Conservation (phyloP, 2,888 invertebrate genomes). For the Drosophila putrida region DNA sequence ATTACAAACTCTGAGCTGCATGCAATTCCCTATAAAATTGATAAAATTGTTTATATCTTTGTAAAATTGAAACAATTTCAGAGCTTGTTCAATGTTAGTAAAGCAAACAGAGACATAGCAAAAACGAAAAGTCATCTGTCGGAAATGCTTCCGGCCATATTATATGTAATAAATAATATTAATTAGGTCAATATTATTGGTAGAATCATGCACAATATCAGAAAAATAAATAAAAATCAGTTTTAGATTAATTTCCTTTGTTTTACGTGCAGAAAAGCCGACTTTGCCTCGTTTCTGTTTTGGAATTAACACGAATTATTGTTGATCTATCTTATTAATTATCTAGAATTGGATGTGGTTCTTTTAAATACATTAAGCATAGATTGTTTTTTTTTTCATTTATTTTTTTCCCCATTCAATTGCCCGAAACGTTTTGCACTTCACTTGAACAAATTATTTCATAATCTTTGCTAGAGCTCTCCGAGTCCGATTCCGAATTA, state of each 20-base stretch:
- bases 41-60: slow-evolving; percentile 17
- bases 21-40: slow-evolving; percentile 19
- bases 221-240: slow-evolving; percentile 24
- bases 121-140: slow-evolving; percentile 16
- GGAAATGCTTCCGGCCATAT: slow-evolving; percentile 35
- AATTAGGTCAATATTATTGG: slow-evolving; percentile 20
- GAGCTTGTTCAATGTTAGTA: slow-evolving; percentile 25
- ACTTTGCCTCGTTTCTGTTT: slow-evolving; percentile 28
- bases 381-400: slow-evolving; percentile 5
- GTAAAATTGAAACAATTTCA: slow-evolving; percentile 34
- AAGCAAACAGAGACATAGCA: slow-evolving; percentile 22
- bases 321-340: slow-evolving; percentile 54
- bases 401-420: slow-evolving; percentile 57
- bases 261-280: slow-evolving; percentile 44
- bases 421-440: slow-evolving; percentile 85
- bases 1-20: slow-evolving; percentile 35
- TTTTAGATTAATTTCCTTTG: slow-evolving; percentile 14
- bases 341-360: slow-evolving; percentile 51
- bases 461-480: slow-evolving; percentile 93
- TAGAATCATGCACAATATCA: slow-evolving; percentile 59
- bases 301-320: slow-evolving; percentile 51
- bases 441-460: slow-evolving; percentile 93
- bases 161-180: background rate
- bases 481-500: slow-evolving; percentile 92
- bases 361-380: slow-evolving; percentile 54